phyloP scores from a whole-genome alignment of 2,797 vertebrate genomes.

The Acrossocheilus fasciatus region DNA sequence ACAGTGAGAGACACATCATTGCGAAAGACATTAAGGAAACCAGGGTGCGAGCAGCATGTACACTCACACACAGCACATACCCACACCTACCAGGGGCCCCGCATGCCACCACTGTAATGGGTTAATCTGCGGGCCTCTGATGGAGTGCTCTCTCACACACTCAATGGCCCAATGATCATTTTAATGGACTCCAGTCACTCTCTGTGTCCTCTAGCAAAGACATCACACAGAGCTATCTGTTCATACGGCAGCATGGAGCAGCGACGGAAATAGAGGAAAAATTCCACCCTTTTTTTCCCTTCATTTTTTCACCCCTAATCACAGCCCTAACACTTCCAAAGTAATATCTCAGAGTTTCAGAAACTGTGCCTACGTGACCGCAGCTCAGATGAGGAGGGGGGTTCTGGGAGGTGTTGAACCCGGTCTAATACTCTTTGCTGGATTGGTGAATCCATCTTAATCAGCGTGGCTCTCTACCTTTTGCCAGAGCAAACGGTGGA shows the following conservation, averaged over 20 bases:
- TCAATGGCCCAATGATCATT: slow-evolving; percentile 62
- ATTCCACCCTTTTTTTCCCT: slow-evolving; percentile 7
- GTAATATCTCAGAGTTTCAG: slow-evolving; percentile 51
- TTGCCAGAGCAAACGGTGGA: slow-evolving; percentile 56
- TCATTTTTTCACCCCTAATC: slow-evolving; percentile 46
- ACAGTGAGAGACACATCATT: slow-evolving; percentile 58
- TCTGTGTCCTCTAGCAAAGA: slow-evolving; percentile 62
- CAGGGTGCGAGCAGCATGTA: slow-evolving; percentile 42
- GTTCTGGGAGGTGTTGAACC: slow-evolving; percentile 34
- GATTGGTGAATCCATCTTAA: slow-evolving; percentile 67
- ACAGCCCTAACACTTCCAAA: slow-evolving; percentile 44
- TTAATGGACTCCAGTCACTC: slow-evolving; percentile 65
- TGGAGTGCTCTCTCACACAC: slow-evolving; percentile 60
- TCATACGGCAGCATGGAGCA: slow-evolving; percentile 56
- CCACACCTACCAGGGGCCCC: slow-evolving; percentile 54
- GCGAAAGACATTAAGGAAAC: slow-evolving; percentile 59
- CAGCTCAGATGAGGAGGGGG: slow-evolving; percentile 33
- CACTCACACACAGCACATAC: slow-evolving; percentile 50
- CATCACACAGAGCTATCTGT: slow-evolving; percentile 55
- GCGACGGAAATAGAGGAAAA: slow-evolving; percentile 40
- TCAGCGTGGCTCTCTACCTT: slow-evolving; percentile 56
- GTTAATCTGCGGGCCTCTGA: slow-evolving; percentile 64
- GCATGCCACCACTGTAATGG: slow-evolving; percentile 56
- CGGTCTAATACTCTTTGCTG: slow-evolving; percentile 58
- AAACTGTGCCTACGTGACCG: slow-evolving; percentile 48